Evolutionary conservation across 1,140 invertebrate genomes (phyloP).

Genomic region (Lordiphosa stackelbergi): DNA sequence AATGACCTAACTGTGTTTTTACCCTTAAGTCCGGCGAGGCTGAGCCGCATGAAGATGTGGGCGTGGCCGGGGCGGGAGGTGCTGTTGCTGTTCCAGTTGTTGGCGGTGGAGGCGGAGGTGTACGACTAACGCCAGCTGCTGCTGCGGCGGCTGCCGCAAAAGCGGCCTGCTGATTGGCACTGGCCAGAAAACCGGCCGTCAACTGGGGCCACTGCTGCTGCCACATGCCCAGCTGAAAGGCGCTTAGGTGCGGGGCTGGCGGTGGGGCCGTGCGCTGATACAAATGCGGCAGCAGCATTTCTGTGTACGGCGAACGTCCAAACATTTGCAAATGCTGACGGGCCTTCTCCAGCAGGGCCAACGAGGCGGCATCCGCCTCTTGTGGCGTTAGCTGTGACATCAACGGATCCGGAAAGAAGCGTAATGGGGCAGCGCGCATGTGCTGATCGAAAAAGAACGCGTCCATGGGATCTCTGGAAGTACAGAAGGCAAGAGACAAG

Average conservation of each 20-base stretch:
- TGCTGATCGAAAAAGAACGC: constrained; percentile 83
- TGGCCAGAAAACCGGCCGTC: constrained; percentile 72
- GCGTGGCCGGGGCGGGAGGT: constrained; percentile 58
- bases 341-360: constrained; percentile 81
- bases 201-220: constrained; percentile 77
- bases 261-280: constrained; percentile 70
- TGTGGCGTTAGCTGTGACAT: constrained; percentile 78
- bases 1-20: constrained; percentile 55
- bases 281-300: constrained; percentile 72
- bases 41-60: constrained; percentile 63
- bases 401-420: constrained; percentile 79
- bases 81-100: constrained; percentile 5
- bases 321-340: constrained; percentile 81
- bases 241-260: constrained; percentile 48
- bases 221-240: constrained; percentile 77
- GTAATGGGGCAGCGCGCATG: constrained; percentile 81
- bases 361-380: constrained; percentile 80
- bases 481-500: neutral
- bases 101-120: constrained; percentile 40
- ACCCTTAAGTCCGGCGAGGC: constrained; percentile 71
- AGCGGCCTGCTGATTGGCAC: constrained; percentile 71
- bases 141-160: constrained; percentile 57
- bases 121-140: constrained; percentile 59
- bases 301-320: constrained; percentile 77
- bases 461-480: constrained; percentile 81